A percentile compares a stretch with the other conserved stretches of the same genome.
phyloP scores from a whole-genome alignment of 30 jellyfish, hydroid and myxozoan genomes.

The Chrysaora quinquecirrha region DNA sequence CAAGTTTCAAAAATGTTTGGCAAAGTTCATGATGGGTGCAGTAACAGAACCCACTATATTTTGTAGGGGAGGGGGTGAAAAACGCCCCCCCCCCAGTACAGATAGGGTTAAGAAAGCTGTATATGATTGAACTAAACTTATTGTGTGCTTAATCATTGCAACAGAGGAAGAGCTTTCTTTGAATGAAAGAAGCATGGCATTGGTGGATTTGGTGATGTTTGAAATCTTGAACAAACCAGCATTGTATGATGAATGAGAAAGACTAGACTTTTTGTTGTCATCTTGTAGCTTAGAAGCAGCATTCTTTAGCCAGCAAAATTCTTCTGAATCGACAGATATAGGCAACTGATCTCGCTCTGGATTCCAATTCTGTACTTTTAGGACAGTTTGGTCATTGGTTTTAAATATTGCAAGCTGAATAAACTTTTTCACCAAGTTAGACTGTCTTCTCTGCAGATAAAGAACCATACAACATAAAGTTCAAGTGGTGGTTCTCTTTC shows the following conservation, averaged over 20 bases:
- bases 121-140: background rate
- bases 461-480: background rate
- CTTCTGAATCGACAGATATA: background rate
- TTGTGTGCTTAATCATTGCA: background rate
- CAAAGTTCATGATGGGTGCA: no score
- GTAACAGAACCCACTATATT: no score
- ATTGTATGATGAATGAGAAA: background rate
- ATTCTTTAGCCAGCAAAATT: background rate
- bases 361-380: background rate
- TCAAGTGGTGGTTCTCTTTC: background rate
- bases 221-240: background rate
- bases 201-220: background rate
- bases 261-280: background rate
- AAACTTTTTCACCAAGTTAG: background rate
- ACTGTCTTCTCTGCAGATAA: background rate
- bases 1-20: no score
- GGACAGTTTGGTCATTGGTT: background rate
- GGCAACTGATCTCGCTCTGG: background rate
- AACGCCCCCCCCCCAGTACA: no score
- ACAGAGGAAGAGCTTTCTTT: background rate
- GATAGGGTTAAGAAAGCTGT: background rate
- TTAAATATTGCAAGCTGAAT: background rate
- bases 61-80: no score
- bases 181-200: background rate
- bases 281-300: background rate